Evolutionary conservation across 2,888 invertebrate genomes (phyloP).

Genomic region (Synergus itoensis): DNA sequence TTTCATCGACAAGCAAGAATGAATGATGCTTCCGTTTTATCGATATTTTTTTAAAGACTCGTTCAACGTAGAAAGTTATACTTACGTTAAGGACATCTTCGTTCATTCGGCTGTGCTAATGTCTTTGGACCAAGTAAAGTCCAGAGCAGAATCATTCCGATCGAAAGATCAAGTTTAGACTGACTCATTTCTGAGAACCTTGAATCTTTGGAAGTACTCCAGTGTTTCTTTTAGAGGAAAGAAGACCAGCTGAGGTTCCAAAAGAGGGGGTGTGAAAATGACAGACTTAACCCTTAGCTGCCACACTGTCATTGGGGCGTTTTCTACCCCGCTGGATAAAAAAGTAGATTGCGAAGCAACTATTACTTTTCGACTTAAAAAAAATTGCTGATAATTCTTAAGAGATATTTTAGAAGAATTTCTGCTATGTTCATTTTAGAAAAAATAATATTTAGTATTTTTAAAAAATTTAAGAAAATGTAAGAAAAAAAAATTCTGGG

Average conservation of each 20-base stretch:
- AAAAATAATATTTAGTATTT: no score
- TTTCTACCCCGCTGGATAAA: no score
- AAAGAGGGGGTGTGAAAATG: not conserved
- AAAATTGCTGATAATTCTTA: no score
- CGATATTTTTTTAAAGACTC: not conserved
- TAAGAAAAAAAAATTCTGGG: no score
- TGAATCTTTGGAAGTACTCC: not conserved
- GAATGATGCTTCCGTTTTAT: not conserved
- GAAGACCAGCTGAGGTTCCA: not conserved
- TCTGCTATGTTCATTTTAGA: no score
- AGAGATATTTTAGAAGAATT: no score
- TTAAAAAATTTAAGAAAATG: no score
- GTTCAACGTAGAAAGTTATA: slow-evolving; percentile 9
- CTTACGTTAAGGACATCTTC: slow-evolving; percentile 17
- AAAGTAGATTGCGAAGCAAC: no score
- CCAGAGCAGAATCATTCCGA: slow-evolving; percentile 29
- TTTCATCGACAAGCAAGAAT: slow-evolving; percentile 76
- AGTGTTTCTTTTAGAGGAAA: not conserved
- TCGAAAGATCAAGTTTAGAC: slow-evolving; percentile 31
- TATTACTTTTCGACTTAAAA: no score
- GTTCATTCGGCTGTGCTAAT: slow-evolving; percentile 33
- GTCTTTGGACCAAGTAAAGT: slow-evolving; percentile 27
- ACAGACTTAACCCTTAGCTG: no score
- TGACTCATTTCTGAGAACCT: slow-evolving; percentile 14
- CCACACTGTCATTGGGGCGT: no score